phyloP scores from a whole-genome alignment of 2,888 invertebrate genomes.

The Ernsta delagoae region DNA sequence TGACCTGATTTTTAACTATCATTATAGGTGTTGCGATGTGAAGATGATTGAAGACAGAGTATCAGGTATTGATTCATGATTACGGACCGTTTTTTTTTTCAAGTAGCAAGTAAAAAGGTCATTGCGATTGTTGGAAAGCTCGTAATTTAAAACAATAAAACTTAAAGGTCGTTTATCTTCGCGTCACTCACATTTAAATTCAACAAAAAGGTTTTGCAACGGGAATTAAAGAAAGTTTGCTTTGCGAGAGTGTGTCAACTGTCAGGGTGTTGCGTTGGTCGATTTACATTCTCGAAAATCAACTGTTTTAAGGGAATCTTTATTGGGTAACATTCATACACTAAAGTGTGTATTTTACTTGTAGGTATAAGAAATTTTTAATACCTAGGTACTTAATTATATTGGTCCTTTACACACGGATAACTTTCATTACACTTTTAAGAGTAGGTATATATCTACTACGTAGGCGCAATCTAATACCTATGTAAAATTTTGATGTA shows the following conservation, averaged over 20 bases:
- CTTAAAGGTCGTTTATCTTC: constrained; percentile 27
- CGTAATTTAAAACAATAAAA: constrained; percentile 35
- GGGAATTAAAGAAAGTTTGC: constrained; percentile 32
- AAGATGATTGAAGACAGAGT: constrained; percentile 27
- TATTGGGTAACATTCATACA: no score
- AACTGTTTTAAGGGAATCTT: constrained; percentile 1
- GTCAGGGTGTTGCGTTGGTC: neutral
- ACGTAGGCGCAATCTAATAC: no score
- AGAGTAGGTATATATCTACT: no score
- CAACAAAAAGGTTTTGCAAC: constrained; percentile 29
- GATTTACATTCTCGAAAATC: constrained; percentile 14
- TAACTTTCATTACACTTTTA: no score
- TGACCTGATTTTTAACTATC: constrained; percentile 27
- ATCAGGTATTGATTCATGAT: constrained; percentile 28
- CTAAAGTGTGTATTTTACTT: no score
- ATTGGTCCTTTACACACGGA: no score
- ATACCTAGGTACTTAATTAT: no score
- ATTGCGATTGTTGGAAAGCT: constrained; percentile 17
- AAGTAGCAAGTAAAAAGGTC: constrained; percentile 26
- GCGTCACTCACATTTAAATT: constrained; percentile 33
- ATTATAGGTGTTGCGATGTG: constrained; percentile 32
- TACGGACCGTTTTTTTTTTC: constrained; percentile 8
- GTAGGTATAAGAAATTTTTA: no score
- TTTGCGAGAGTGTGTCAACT: constrained; percentile 30
- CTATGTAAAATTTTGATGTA: no score